A percentile compares a stretch with the other conserved stretches of the same genome.
Conservation (phyloP, 2,797 vertebrate species). For the Okamejei kenojei region DNA sequence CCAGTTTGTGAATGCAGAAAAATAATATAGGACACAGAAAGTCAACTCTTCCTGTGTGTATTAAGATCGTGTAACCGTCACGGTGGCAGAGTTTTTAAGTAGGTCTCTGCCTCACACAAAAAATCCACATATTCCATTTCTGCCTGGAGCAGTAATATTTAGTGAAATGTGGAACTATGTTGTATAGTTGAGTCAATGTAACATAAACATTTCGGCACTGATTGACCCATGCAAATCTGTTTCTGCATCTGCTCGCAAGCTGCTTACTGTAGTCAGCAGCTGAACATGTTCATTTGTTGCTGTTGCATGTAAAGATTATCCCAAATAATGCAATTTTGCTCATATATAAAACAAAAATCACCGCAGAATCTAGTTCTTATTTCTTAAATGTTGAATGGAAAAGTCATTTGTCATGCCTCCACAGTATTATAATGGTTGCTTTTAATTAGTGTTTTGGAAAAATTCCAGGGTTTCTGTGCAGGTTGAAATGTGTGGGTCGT, state of each 20-base stretch:
- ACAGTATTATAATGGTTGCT: not conserved
- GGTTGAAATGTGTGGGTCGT: not conserved
- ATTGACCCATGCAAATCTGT: constrained; percentile 30
- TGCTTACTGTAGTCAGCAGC: constrained; percentile 36
- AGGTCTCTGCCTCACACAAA: not conserved
- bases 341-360: not conserved
- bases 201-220: constrained; percentile 30
- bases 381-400: not conserved
- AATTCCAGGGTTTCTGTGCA: not conserved
- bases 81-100: not conserved
- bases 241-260: constrained; percentile 36
- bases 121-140: not conserved
- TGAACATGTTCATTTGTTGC: constrained; percentile 32
- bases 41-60: not conserved
- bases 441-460: not conserved
- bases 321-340: constrained; percentile 13
- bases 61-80: not conserved
- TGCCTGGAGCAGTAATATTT: constrained; percentile 23
- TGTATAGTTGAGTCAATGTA: not conserved
- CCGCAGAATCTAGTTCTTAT: not conserved
- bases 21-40: not conserved
- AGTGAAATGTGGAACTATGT: not conserved
- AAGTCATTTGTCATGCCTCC: not conserved
- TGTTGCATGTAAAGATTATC: not conserved
- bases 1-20: not conserved